phyloP scores from a whole-genome alignment of 1,140 invertebrate genomes.

The Venturia canescens region DNA sequence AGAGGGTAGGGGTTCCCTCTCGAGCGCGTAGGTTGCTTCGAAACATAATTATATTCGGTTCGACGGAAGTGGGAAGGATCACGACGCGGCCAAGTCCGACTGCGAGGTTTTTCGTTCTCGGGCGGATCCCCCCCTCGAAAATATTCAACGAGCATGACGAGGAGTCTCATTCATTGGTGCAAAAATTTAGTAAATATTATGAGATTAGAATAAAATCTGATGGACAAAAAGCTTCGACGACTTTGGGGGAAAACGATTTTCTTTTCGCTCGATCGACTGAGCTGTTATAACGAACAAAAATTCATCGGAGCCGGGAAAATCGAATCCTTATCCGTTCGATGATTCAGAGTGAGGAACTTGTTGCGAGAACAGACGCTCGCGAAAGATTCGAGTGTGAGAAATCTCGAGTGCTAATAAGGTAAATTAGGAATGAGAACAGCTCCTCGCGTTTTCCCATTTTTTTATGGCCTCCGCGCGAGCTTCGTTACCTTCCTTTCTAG shows the following conservation, averaged over 20 bases:
- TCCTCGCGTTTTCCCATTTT: background rate
- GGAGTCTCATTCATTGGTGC: background rate
- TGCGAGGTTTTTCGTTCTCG: background rate
- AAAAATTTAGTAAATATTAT: background rate
- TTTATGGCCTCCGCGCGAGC: background rate
- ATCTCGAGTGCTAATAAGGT: conserved; percentile 14
- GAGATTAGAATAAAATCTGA: background rate
- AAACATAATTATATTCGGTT: conserved; percentile 44
- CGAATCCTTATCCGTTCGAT: conserved; percentile 18
- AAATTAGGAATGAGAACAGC: conserved; percentile 10
- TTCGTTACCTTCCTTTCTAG: background rate
- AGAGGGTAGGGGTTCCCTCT: background rate
- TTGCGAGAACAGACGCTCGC: background rate
- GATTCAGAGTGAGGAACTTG: background rate
- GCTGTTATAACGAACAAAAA: background rate
- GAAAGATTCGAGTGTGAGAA: conserved; percentile 10
- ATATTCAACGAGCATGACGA: conserved; percentile 5
- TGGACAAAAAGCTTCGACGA: too few relatives aligned
- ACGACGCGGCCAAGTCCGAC: background rate
- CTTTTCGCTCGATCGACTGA: background rate
- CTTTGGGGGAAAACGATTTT: background rate
- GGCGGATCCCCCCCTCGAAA: background rate
- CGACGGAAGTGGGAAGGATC: conserved; percentile 42
- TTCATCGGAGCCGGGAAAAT: background rate
- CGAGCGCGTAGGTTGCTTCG: conserved; percentile 21